These are phyloP conservation scores for Oxyteleia sp. DNA, from an alignment of 2,888 invertebrate species.

Conservation along the genomic window DNA sequence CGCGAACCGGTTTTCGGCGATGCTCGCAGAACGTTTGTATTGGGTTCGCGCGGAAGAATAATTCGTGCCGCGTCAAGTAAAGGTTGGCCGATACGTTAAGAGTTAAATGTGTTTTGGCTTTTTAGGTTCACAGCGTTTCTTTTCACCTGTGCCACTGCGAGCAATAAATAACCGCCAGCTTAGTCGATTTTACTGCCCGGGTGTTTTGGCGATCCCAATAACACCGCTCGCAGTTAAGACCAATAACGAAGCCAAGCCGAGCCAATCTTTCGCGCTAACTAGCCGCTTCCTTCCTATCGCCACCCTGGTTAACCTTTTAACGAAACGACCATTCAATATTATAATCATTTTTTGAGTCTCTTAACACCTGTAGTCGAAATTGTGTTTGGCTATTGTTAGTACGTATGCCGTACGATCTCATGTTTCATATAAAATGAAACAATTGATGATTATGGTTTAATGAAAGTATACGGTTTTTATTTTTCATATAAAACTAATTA, in stretches of 20 bases:
- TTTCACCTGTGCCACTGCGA: constrained; percentile 85
- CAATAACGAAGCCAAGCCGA: constrained; percentile 82
- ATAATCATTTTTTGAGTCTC: constrained; percentile 63
- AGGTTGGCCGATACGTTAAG: constrained; percentile 52
- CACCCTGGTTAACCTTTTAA: constrained; percentile 86
- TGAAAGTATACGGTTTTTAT: too few species aligned
- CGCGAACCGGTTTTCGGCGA: constrained; percentile 28
- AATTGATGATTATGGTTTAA: too few species aligned
- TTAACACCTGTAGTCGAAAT: constrained; percentile 46
- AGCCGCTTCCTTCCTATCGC: constrained; percentile 83
- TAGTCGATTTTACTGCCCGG: constrained; percentile 86
- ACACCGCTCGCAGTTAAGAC: constrained; percentile 79
- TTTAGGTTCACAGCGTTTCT: constrained; percentile 77
- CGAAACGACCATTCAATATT: constrained; percentile 75
- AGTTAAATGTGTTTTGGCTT: constrained; percentile 71
- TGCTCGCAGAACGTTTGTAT: constrained; percentile 7
- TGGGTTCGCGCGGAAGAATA: constrained; percentile 13
- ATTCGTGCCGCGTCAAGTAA: constrained; percentile 34
- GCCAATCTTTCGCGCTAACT: constrained; percentile 87
- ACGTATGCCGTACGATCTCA: not conserved
- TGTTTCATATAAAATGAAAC: too few species aligned
- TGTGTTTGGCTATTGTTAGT: not conserved
- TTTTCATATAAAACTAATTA: too few species aligned
- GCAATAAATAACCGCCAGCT: constrained; percentile 87
- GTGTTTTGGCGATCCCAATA: constrained; percentile 85